phyloP scores from a whole-genome alignment of 2,888 invertebrate genomes.

The Phaedon cochleariae region DNA sequence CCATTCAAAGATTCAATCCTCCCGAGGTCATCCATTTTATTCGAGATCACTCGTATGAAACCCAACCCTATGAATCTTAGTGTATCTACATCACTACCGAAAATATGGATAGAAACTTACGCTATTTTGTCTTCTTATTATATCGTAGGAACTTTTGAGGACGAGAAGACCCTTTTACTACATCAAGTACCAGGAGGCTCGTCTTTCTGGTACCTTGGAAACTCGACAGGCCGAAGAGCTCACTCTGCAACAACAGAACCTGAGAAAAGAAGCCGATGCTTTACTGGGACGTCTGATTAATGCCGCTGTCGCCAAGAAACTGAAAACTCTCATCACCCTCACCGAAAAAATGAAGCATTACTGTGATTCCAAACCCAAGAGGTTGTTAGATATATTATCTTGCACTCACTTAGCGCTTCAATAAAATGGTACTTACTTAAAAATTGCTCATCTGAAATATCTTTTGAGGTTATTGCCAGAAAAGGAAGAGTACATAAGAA shows the following conservation, averaged over 20 bases:
- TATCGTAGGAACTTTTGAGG: slow-evolving; percentile 58
- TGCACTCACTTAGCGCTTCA: too few relatives aligned
- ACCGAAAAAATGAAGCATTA: slow-evolving; percentile 60
- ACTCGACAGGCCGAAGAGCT: slow-evolving; percentile 53
- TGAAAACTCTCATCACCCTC: slow-evolving; percentile 46
- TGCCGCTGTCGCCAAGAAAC: slow-evolving; percentile 48
- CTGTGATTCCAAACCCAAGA: slow-evolving; percentile 59
- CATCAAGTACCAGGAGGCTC: slow-evolving; percentile 57
- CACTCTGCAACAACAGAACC: slow-evolving; percentile 52
- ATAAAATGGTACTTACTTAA: too few relatives aligned
- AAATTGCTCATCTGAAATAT: too few relatives aligned
- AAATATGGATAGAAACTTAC: too few relatives aligned
- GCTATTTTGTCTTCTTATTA: background rate
- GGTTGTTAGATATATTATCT: too few relatives aligned
- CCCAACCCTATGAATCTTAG: too few relatives aligned
- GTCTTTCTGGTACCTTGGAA: slow-evolving; percentile 52
- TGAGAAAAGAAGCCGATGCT: slow-evolving; percentile 57
- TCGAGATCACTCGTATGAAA: too few relatives aligned
- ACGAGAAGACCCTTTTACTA: slow-evolving; percentile 62
- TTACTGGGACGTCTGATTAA: slow-evolving; percentile 55
- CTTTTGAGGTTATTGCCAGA: slow-evolving; percentile 55
- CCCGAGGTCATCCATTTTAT: too few relatives aligned
- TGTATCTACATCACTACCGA: too few relatives aligned
- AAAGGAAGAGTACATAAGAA: slow-evolving; percentile 56
- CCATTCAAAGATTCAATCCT: too few relatives aligned